These are phyloP conservation scores for Muscicapa adusta DNA, from an alignment of 2,113 vertebrate species.

Conservation along the genomic window DNA sequence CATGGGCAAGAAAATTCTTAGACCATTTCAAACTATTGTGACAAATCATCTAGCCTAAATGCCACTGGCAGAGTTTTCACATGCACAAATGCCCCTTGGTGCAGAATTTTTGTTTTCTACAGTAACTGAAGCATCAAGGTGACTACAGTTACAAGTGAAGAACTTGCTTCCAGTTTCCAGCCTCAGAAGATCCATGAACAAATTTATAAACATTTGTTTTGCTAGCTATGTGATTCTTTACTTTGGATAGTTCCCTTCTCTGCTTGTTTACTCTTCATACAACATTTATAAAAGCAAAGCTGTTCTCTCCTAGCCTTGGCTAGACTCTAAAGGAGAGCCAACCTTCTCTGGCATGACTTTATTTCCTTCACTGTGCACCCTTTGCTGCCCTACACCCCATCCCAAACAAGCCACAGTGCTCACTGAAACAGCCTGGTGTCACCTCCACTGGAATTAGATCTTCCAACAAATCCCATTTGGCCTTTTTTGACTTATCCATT, in stretches of 20 bases:
- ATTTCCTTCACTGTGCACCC: neutral
- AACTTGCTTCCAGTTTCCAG: neutral
- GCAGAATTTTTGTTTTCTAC: neutral
- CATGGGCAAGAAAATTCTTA: neutral
- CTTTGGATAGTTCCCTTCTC: neutral
- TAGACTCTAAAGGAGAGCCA: neutral
- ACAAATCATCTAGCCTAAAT: neutral
- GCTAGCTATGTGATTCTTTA: neutral
- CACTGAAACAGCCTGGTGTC: neutral
- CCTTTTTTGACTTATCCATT: neutral
- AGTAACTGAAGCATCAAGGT: neutral
- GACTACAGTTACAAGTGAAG: neutral
- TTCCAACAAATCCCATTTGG: neutral
- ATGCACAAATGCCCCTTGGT: neutral
- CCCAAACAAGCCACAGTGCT: neutral
- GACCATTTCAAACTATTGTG: neutral
- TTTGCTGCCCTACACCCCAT: neutral
- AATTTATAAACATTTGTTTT: neutral
- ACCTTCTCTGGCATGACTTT: neutral
- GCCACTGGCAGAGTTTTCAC: accelerated
- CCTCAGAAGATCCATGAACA: neutral
- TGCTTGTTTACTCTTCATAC: neutral
- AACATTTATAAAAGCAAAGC: neutral
- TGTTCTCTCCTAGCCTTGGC: neutral
- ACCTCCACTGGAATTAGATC: neutral